Percentiles rank a stretch among this genome's conserved stretches.
phyloP scores from a whole-genome alignment of 2,888 invertebrate species.

The Stenodera caucasica region DNA sequence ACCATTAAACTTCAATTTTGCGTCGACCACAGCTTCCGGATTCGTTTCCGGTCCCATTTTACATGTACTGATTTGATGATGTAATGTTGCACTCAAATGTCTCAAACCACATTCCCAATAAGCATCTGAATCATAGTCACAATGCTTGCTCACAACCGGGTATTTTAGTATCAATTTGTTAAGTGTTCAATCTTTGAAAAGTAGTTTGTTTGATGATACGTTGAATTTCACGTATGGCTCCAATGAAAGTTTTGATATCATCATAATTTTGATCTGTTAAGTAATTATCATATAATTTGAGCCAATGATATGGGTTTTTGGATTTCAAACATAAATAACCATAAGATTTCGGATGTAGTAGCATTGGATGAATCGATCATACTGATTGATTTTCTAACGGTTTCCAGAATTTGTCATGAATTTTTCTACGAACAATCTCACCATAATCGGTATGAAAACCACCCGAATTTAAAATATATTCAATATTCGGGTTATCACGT shows the following conservation, averaged over 20 bases:
- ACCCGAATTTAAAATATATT: background rate
- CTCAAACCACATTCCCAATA: slow-evolving; percentile 58
- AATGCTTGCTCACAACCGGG: slow-evolving; percentile 57
- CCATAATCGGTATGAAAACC: background rate
- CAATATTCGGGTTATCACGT: slow-evolving; percentile 3
- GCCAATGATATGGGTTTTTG: slow-evolving; percentile 70
- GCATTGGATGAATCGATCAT: slow-evolving; percentile 36
- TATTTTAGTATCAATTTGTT: slow-evolving; percentile 53
- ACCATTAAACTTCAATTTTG: slow-evolving; percentile 57
- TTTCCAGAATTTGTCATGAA: slow-evolving; percentile 62
- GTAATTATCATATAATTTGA: too few species aligned
- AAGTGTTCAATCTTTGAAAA: slow-evolving; percentile 56
- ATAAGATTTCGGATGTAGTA: slow-evolving; percentile 70
- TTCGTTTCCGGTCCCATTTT: slow-evolving; percentile 59
- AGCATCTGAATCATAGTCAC: slow-evolving; percentile 51
- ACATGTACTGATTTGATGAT: slow-evolving; percentile 58
- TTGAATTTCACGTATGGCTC: slow-evolving; percentile 58
- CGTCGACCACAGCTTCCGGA: slow-evolving; percentile 59
- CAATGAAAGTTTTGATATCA: slow-evolving; percentile 48
- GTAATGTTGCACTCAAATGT: slow-evolving; percentile 54
- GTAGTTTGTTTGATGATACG: slow-evolving; percentile 56
- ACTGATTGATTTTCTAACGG: slow-evolving; percentile 55
- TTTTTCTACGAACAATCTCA: slow-evolving; percentile 33
- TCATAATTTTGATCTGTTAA: slow-evolving; percentile 65
- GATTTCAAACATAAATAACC: slow-evolving; percentile 68